Conservation (phyloP, 2,888 invertebrate species). For the Abscondita cerata region DNA sequence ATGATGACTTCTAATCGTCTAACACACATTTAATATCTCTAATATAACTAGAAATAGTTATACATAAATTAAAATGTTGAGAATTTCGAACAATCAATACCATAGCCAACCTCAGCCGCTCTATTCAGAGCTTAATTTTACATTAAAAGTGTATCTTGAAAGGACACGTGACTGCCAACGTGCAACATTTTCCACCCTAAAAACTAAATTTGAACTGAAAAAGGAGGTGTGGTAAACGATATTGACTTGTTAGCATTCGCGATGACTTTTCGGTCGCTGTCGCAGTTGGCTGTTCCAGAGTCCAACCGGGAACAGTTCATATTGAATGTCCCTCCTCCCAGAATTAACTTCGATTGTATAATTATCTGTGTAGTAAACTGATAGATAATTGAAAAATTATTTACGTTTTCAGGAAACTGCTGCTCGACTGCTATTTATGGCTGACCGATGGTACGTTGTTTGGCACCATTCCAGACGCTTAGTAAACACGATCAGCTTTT, state of each 20-base stretch:
- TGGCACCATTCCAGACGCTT: conserved; percentile 92
- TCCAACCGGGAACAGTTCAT: conserved; percentile 38
- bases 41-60: too few relatives aligned
- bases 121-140: too few relatives aligned
- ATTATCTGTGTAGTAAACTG: too few relatives aligned
- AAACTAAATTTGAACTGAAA: conserved; percentile 40
- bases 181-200: conserved; percentile 32
- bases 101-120: too few relatives aligned
- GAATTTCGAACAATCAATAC: too few relatives aligned
- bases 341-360: conserved; percentile 3
- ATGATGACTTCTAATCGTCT: too few relatives aligned
- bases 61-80: too few relatives aligned
- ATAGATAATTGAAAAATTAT: conserved; percentile 6
- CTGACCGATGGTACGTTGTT: conserved; percentile 91
- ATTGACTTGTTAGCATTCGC: conserved; percentile 55
- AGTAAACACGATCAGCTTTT: conserved; percentile 86
- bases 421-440: conserved; percentile 91
- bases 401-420: conserved; percentile 78
- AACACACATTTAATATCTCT: too few relatives aligned
- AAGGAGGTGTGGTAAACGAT: conserved; percentile 47
- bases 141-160: too few relatives aligned
- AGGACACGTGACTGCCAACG: conserved; percentile 19
- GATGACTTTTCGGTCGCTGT: conserved; percentile 53
- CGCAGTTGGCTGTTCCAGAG: conserved; percentile 48
- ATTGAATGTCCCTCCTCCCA: conserved; percentile 27